These are phyloP conservation scores for Istiophorus platypterus DNA, from an alignment of 2,113 vertebrate species.

Conservation along the genomic window DNA sequence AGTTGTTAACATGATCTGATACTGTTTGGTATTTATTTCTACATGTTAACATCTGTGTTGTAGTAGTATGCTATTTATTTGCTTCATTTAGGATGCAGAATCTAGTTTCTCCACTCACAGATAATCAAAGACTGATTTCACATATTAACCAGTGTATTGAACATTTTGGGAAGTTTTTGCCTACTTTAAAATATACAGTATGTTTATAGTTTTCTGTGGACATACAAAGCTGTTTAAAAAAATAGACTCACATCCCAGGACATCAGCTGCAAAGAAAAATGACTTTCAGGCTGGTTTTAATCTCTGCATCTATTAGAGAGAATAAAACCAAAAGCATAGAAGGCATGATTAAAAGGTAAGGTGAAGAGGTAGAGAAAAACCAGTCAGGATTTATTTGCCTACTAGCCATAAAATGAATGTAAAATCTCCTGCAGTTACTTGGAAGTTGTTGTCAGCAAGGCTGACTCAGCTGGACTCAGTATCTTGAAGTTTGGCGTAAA, in stretches of 20 bases:
- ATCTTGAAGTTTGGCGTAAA: slow-evolving; percentile 27
- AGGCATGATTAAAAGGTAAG: slow-evolving; percentile 33
- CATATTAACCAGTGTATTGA: background rate
- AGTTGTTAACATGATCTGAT: background rate
- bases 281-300: slow-evolving; percentile 18
- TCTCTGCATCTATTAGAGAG: slow-evolving; percentile 16
- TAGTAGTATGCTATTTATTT: background rate
- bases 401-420: slow-evolving; percentile 59
- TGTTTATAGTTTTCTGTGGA: background rate
- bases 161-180: background rate
- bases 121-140: background rate
- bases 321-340: slow-evolving; percentile 12
- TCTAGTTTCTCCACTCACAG: background rate
- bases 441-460: slow-evolving; percentile 51
- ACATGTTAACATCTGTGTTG: background rate
- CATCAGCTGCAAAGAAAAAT: background rate
- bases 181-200: background rate
- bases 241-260: slow-evolving; percentile 16
- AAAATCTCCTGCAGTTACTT: slow-evolving; percentile 60
- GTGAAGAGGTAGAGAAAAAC: slow-evolving; percentile 30
- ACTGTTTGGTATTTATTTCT: background rate
- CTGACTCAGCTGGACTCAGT: slow-evolving; percentile 51
- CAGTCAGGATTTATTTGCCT: slow-evolving; percentile 59
- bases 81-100: background rate
- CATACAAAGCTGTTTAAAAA: background rate